These are phyloP conservation scores for Ichneumoninae sp. DNA, from an alignment of 2,888 invertebrate species.

Conservation along the genomic window DNA sequence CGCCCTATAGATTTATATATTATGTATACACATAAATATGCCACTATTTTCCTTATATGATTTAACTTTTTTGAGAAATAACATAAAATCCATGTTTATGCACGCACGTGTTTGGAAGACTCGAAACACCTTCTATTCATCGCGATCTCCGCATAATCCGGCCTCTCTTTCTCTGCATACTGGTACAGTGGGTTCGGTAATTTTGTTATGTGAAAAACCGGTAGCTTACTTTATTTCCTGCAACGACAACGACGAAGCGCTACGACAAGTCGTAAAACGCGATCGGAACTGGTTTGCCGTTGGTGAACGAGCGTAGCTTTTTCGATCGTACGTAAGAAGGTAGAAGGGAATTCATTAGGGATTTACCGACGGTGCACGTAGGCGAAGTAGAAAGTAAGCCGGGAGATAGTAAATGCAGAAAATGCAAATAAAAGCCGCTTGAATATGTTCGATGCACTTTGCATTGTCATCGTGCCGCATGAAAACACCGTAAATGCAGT, in stretches of 20 bases:
- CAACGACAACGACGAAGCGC: slow-evolving; percentile 27
- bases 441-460: slow-evolving; percentile 14
- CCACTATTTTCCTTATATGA: not conserved
- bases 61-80: not conserved
- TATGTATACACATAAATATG: no score
- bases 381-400: slow-evolving; percentile 43
- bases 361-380: slow-evolving; percentile 8
- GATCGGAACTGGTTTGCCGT: slow-evolving; percentile 53
- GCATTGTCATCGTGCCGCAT: not conserved
- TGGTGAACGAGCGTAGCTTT: slow-evolving; percentile 1
- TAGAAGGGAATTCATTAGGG: slow-evolving; percentile 40
- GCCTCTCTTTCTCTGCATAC: not conserved
- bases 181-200: slow-evolving; percentile 43
- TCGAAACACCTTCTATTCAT: slow-evolving; percentile 3
- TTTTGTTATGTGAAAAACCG: slow-evolving; percentile 65
- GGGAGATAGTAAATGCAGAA: slow-evolving; percentile 10
- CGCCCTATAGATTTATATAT: no score
- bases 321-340: slow-evolving; percentile 21
- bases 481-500: not conserved
- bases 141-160: not conserved
- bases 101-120: not conserved
- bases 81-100: not conserved
- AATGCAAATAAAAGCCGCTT: slow-evolving; percentile 15
- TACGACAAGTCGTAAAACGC: slow-evolving; percentile 37
- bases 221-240: slow-evolving; percentile 60